Evolutionary conservation across 2,797 vertebrate genomes (phyloP).

Genomic region (Catamblyrhynchus diadema): DNA sequence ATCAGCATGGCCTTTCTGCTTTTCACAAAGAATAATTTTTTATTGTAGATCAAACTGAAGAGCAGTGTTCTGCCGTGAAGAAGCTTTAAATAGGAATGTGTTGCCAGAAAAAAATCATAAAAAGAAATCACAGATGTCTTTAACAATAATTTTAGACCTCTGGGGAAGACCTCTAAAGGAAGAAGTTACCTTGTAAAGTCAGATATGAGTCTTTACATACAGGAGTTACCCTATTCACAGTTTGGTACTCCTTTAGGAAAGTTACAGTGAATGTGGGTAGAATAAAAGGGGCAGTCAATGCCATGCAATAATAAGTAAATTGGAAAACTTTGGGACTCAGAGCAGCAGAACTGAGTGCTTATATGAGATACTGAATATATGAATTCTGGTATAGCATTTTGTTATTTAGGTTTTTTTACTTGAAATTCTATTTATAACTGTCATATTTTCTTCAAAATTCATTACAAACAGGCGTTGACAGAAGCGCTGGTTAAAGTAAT

Average conservation of each 20-base stretch:
- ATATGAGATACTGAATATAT: background rate
- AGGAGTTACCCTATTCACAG: background rate
- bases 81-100: background rate
- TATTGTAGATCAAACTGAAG: background rate
- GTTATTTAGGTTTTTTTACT: background rate
- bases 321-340: background rate
- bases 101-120: background rate
- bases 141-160: background rate
- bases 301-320: background rate
- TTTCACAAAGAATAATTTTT: background rate
- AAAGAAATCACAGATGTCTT: background rate
- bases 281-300: background rate
- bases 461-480: rapidly evolving
- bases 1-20: background rate
- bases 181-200: background rate
- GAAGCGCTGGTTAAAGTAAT: background rate
- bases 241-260: background rate
- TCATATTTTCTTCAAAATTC: background rate
- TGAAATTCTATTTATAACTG: background rate
- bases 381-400: background rate
- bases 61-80: background rate
- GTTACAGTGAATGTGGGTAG: background rate
- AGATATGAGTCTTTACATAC: background rate
- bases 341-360: background rate
- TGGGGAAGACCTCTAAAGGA: background rate